These are phyloP conservation scores for Dendrolimus kikuchii DNA, from an alignment of 1,140 invertebrate genomes.

Conservation along the genomic window DNA sequence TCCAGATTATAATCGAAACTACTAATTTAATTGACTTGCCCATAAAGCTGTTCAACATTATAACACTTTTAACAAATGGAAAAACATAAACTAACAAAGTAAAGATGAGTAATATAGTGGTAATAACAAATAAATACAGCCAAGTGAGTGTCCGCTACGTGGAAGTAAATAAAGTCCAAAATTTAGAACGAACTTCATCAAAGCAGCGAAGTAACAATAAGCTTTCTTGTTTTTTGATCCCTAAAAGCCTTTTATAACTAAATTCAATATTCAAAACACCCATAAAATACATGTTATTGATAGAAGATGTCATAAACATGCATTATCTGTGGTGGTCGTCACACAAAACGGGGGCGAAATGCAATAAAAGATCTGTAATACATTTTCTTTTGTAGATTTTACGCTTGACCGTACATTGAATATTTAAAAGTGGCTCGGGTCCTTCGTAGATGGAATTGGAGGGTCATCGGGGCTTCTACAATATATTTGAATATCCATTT, in stretches of 20 bases:
- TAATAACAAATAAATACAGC: no score
- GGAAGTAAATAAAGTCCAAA: no score
- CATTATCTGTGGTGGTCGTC: constrained; percentile 34
- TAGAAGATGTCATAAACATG: constrained; percentile 46
- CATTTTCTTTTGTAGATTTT: constrained; percentile 68
- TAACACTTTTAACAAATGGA: no score
- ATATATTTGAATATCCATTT: constrained; percentile 38
- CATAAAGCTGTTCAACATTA: no score
- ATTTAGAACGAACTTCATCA: no score
- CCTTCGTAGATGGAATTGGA: constrained; percentile 47
- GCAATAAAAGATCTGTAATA: constrained; percentile 66
- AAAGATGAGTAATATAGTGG: no score
- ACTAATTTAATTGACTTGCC: no score
- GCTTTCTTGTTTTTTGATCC: no score
- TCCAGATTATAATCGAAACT: no score
- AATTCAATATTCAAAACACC: constrained; percentile 13
- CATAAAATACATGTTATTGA: constrained; percentile 36
- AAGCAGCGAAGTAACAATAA: no score
- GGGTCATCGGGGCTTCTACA: constrained; percentile 50
- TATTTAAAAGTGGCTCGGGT: constrained; percentile 60
- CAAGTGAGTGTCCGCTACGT: no score
- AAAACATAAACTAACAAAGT: no score
- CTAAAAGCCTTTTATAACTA: background rate
- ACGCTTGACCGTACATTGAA: constrained; percentile 65
- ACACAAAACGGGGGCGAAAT: constrained; percentile 30